A percentile compares a stretch with the other conserved stretches of the same genome.
These are phyloP conservation scores for Casuarius casuarius DNA, from an alignment of 2,113 vertebrate genomes.

Conservation along the genomic window DNA sequence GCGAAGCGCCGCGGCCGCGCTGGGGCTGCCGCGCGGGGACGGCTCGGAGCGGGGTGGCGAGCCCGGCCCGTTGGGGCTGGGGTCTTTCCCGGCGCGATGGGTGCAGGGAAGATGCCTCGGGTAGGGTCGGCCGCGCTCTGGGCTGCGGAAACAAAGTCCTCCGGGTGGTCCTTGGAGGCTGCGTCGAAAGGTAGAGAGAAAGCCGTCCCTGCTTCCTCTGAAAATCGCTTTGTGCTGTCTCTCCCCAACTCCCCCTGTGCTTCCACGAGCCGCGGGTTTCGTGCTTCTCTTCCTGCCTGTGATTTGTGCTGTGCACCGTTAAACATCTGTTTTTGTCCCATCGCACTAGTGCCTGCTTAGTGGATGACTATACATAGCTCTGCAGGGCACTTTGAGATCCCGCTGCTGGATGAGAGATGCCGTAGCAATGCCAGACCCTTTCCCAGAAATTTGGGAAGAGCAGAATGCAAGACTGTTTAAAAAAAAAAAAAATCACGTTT, in stretches of 20 bases:
- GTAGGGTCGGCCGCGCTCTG: background rate
- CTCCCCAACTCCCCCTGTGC: background rate
- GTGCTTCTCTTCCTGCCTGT: background rate
- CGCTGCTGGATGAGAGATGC: background rate
- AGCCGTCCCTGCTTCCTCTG: background rate
- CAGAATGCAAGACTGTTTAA: background rate
- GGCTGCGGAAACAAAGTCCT: background rate
- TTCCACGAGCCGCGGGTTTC: background rate
- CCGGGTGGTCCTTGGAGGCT: background rate
- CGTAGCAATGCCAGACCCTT: background rate
- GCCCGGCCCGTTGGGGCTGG: no score
- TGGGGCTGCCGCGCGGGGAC: no score
- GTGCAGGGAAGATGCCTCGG: background rate
- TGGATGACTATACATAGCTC: background rate
- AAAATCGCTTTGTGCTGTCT: constrained; percentile 3
- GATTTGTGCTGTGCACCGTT: background rate
- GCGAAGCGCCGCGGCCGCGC: no score
- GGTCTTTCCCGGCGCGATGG: background rate
- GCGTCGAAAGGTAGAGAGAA: background rate
- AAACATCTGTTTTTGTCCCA: background rate
- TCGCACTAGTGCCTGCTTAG: background rate
- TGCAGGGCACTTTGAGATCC: background rate
- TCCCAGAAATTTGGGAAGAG: background rate
- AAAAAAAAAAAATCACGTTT: background rate
- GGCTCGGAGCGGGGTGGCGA: no score